Conservation (phyloP, 2,797 vertebrate species). For the Lycodopsis pacificus region DNA sequence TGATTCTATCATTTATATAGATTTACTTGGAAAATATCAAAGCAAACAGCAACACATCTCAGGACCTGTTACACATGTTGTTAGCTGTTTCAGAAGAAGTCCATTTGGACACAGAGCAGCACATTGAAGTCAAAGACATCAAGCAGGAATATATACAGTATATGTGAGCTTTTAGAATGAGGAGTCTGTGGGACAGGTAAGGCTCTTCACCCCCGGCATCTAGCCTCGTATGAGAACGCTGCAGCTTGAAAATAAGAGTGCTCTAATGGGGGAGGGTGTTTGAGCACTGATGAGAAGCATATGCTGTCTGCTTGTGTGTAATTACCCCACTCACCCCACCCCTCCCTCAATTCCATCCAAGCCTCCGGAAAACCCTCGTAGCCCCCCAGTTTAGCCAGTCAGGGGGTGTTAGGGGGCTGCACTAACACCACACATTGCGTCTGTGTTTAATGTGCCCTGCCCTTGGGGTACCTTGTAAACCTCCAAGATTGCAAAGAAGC, state of each 20-base stretch:
- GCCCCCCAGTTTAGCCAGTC: slow-evolving; percentile 66
- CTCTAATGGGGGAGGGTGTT: slow-evolving; percentile 78
- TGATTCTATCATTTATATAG: neutral
- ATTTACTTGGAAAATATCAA: neutral
- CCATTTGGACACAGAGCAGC: neutral
- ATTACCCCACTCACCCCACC: slow-evolving; percentile 81
- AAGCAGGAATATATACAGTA: slow-evolving; percentile 1
- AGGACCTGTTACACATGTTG: slow-evolving; percentile 20
- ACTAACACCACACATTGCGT: slow-evolving; percentile 71
- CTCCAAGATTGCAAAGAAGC: slow-evolving; percentile 69
- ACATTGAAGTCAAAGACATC: slow-evolving; percentile 23
- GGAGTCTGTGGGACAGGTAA: slow-evolving; percentile 62
- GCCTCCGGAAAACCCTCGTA: slow-evolving; percentile 72
- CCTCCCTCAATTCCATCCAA: slow-evolving; percentile 62
- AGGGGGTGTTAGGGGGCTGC: slow-evolving; percentile 33
- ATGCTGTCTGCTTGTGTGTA: slow-evolving; percentile 86
- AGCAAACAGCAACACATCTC: slow-evolving; percentile 4
- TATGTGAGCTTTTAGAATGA: slow-evolving; percentile 6
- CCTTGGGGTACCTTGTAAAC: slow-evolving; percentile 79
- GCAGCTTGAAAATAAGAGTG: slow-evolving; percentile 79
- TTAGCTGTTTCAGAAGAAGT: neutral
- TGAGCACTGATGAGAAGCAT: slow-evolving; percentile 86
- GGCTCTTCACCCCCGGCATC: slow-evolving; percentile 27
- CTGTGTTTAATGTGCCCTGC: slow-evolving; percentile 75
- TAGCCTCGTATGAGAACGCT: slow-evolving; percentile 59